Base-by-base conservation (phyloP, 2,888 invertebrate species). In the Agrilus mali region DNA sequence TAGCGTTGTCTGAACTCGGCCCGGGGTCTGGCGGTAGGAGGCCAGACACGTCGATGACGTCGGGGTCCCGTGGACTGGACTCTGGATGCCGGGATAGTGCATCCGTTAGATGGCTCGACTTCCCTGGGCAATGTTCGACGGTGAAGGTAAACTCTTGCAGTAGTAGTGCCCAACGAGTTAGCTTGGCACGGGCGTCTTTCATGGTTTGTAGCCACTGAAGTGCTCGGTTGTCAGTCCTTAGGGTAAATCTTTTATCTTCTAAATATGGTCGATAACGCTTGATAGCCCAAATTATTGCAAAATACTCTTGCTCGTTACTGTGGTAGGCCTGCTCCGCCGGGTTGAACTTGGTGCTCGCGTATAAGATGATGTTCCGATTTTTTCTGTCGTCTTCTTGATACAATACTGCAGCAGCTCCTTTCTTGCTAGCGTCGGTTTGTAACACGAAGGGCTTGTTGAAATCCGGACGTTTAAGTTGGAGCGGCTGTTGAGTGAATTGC, bases 271-370 rank as follows among this genome's bases (percentile, higher is more conserved):
- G 44, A 33, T 52, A 56, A 4, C 46, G 42, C 15, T 50, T 50
- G 7, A 50, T 38, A 4, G 51, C 55, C 55, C 53, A 57, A 4
- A 57, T 41, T 0, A 53, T 47, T 0, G 56, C 52, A 1, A 53
- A 38, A 17, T 50, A 52, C 40, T 58, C 55, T 37, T 50, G 53
- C 31, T 57, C 55, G 40, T 55, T 58, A 1, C 46, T 42, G 38
- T 57, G 56, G 38, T 53, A 56, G 0, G 36, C 33, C 17, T 35
- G 15, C 32, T 55, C 49, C 0, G 44, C 15, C 2, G 17, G 20
- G 7, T 32, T 47, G 4, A 54, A 47, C 34, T 45, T 47, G 13
- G 50, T 42, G 36, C 50, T 52, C 8, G 49, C 47, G 39, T 49
- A 55, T 32, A 48, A 38, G 10, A 58, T 46, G 2, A 55, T 44